phyloP scores from a whole-genome alignment of 2,797 vertebrate genomes.

The Tinamus major region DNA sequence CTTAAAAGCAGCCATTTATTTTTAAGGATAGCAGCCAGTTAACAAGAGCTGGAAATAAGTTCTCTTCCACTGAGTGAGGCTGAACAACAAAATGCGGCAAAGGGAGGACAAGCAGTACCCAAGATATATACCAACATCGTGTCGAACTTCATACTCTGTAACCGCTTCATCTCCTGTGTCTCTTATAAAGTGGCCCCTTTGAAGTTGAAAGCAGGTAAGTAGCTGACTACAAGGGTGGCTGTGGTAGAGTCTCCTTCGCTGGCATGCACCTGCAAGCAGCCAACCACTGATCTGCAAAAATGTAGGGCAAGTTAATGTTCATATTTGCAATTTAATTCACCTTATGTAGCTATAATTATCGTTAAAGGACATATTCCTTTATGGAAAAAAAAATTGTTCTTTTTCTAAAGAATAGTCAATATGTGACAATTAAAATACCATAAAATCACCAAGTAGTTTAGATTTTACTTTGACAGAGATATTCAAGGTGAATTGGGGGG shows the following conservation, averaged over 20 bases:
- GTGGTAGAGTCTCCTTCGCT: not conserved
- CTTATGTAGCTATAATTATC: not conserved
- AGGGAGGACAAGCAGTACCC: not conserved
- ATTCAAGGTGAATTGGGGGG: not conserved
- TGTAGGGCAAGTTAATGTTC: not conserved
- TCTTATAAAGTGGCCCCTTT: not conserved
- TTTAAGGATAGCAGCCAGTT: not conserved
- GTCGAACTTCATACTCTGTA: not conserved
- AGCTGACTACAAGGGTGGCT: not conserved
- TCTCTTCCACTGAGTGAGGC: not conserved
- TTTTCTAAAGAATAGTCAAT: not conserved
- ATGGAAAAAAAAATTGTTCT: not conserved
- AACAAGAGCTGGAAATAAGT: not conserved
- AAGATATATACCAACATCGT: not conserved
- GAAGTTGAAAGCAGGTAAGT: not conserved
- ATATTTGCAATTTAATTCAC: not conserved
- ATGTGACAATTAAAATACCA: accelerated
- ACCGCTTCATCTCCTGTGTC: not conserved
- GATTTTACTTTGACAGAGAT: not conserved
- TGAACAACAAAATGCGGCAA: not conserved
- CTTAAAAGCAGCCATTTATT: not conserved
- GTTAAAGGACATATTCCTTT: not conserved
- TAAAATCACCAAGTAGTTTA: not conserved
- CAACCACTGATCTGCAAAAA: not conserved
- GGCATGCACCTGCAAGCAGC: not conserved